These are phyloP conservation scores for Chionoecetes opilio DNA, from an alignment of 1,140 invertebrate species.

Conservation along the genomic window DNA sequence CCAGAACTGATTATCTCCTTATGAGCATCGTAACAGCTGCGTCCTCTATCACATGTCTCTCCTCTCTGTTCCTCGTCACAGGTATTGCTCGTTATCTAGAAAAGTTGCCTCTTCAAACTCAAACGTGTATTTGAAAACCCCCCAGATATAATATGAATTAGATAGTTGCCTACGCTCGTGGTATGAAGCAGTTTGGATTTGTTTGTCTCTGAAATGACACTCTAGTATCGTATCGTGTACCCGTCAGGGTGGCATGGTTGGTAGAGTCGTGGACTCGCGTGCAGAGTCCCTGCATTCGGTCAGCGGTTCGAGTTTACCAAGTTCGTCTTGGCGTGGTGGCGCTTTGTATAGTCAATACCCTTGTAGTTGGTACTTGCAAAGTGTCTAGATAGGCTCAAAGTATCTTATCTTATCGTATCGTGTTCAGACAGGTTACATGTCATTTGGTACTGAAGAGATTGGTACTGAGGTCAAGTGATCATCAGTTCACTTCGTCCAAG, in stretches of 20 bases:
- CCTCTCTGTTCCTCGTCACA: neutral
- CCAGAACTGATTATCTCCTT: conserved; percentile 5
- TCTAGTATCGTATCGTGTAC: too few species aligned
- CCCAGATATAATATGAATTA: neutral
- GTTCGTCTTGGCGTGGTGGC: too few species aligned
- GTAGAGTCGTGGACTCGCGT: too few species aligned
- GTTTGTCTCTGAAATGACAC: neutral
- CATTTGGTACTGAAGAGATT: too few species aligned
- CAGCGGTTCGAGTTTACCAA: too few species aligned
- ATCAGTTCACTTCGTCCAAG: too few species aligned
- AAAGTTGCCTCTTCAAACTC: neutral
- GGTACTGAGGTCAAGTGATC: too few species aligned
- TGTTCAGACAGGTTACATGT: neutral
- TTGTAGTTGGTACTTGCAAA: too few species aligned
- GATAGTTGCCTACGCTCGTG: neutral
- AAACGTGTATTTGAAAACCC: neutral
- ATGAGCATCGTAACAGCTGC: neutral
- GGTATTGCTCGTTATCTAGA: neutral
- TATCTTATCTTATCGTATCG: neutral
- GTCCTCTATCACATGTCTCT: neutral
- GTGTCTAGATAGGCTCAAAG: too few species aligned
- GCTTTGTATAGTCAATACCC: too few species aligned
- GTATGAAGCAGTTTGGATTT: neutral
- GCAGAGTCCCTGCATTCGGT: too few species aligned
- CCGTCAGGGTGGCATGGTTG: too few species aligned